A percentile compares a stretch with the other conserved stretches of the same genome.
These are phyloP conservation scores for Rhabdophis nuchalis DNA, from an alignment of 2,797 vertebrate genomes.

Conservation along the genomic window DNA sequence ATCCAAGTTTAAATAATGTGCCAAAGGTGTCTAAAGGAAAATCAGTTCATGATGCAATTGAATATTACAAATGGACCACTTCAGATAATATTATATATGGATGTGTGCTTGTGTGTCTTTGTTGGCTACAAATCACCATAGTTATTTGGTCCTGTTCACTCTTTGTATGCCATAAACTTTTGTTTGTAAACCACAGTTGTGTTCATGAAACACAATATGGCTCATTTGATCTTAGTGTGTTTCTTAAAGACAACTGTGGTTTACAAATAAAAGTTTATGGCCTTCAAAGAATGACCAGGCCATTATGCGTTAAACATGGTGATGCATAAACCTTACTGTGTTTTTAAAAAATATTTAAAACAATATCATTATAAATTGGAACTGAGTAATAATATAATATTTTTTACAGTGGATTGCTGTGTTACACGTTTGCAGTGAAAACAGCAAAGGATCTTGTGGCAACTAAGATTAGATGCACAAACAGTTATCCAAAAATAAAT, in stretches of 20 bases:
- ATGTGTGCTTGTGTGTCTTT: not conserved
- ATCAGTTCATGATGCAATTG: not conserved
- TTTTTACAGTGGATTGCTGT: not conserved
- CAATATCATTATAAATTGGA: not conserved
- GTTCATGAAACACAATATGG: not conserved
- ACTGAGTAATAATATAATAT: not conserved
- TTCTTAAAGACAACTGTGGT: not conserved
- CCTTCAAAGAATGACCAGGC: not conserved
- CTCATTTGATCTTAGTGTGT: not conserved
- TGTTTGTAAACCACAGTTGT: not conserved
- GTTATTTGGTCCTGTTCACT: not conserved
- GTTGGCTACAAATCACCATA: not conserved
- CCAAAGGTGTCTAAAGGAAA: not conserved
- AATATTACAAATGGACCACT: not conserved
- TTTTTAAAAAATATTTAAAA: not conserved
- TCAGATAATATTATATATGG: not conserved
- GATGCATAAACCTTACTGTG: not conserved
- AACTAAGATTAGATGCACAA: not conserved
- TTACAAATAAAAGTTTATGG: not conserved
- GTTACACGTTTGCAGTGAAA: not conserved
- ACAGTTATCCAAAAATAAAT: not conserved
- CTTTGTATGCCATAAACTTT: not conserved
- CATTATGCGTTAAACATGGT: not conserved
- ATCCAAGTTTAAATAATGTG: not conserved
- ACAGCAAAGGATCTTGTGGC: not conserved